Percentiles rank a stretch among this genome's conserved stretches.
Conservation (phyloP, 1,140 invertebrate genomes). For the Atta colombica region DNA sequence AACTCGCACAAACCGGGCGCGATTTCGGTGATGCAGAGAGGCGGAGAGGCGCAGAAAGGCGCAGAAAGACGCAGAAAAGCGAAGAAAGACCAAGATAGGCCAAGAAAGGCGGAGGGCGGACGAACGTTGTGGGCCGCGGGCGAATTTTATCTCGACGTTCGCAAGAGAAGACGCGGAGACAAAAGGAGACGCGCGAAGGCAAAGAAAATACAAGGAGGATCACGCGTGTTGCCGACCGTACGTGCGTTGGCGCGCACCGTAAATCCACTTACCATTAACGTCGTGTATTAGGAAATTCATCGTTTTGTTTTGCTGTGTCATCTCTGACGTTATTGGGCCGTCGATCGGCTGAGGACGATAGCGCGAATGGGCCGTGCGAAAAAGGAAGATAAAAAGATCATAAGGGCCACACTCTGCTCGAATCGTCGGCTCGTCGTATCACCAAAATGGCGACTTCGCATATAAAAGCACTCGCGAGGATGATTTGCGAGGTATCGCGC, state of each 20-base stretch:
- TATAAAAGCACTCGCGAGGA: conserved; percentile 86
- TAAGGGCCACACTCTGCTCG: conserved; percentile 78
- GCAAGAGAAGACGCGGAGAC: neutral
- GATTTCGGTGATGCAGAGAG: neutral
- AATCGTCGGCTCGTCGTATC: conserved; percentile 81
- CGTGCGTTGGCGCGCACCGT: conserved; percentile 82
- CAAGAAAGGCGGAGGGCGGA: neutral
- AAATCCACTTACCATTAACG: conserved; percentile 88
- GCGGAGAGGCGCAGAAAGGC: neutral
- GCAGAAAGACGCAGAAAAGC: neutral
- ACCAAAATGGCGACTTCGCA: conserved; percentile 88
- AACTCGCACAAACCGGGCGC: neutral
- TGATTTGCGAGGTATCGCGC: conserved; percentile 19
- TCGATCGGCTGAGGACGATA: conserved; percentile 70
- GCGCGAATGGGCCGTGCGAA: conserved; percentile 73
- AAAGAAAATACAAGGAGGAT: conserved; percentile 20
- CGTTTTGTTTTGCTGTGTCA: conserved; percentile 89
- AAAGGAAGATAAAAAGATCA: conserved; percentile 82
- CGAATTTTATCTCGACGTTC: neutral
- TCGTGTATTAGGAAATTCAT: conserved; percentile 90
- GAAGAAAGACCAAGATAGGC: no score
- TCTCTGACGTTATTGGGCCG: conserved; percentile 82
- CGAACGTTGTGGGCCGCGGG: neutral
- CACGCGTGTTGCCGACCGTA: conserved; percentile 71
- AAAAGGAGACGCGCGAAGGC: neutral